Percentiles rank a stretch among this genome's conserved stretches.
phyloP scores from a whole-genome alignment of 2,888 invertebrate species.

The Tetanocera ferruginea region DNA sequence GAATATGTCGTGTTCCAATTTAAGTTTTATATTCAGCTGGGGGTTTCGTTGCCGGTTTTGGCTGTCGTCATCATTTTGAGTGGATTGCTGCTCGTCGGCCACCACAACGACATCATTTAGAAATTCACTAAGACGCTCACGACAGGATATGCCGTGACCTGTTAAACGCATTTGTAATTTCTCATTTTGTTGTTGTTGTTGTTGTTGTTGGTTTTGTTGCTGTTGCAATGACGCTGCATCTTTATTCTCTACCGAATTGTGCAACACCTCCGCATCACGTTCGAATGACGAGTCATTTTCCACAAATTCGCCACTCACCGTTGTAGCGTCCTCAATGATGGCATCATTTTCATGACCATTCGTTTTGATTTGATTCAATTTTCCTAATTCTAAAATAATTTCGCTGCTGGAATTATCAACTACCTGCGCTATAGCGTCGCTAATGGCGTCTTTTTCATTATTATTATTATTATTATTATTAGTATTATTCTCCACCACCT shows the following conservation, averaged over 20 bases:
- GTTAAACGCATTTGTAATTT: not conserved
- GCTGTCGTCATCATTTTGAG: conserved; percentile 25
- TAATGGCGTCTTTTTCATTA: not conserved
- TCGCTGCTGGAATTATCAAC: conserved; percentile 38
- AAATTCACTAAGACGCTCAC: conserved; percentile 52
- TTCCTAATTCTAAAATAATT: conserved; percentile 35
- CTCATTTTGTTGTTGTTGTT: conserved; percentile 5
- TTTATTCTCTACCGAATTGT: not conserved
- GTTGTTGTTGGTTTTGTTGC: not conserved
- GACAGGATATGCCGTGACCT: conserved; percentile 44
- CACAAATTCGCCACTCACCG: not conserved
- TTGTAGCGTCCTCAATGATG: conserved; percentile 32
- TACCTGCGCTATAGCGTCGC: not conserved
- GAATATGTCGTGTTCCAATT: conserved; percentile 60
- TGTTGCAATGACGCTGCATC: conserved; percentile 38
- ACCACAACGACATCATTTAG: conserved; percentile 52
- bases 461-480: not conserved
- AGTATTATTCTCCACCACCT: conserved; percentile 28
- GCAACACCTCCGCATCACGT: not conserved
- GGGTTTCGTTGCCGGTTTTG: conserved; percentile 4
- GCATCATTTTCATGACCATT: conserved; percentile 43
- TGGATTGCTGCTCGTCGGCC: conserved; percentile 42
- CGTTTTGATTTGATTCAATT: conserved; percentile 45
- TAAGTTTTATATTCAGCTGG: conserved; percentile 50
- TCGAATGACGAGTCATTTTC: not conserved